Evolutionary conservation across 2,888 invertebrate genomes (phyloP), one percentile per base, ranked within the genome.

Genomic region (Thymelicus acteon): DNA sequence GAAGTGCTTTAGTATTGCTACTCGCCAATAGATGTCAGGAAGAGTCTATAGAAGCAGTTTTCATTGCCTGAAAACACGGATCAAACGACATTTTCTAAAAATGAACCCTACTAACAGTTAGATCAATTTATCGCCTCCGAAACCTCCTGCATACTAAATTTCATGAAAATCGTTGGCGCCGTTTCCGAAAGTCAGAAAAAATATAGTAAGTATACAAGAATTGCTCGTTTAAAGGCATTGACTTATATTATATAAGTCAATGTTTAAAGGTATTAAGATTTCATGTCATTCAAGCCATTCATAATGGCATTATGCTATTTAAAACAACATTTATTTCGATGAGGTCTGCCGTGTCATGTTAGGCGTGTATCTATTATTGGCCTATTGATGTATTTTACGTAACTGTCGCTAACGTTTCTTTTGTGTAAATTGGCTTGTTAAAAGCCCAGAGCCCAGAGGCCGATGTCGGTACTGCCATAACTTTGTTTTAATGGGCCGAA

Each of bases 361-460:
- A 62, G 47, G 19, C 37, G 15, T 52, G 19, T 60, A 57, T 44
- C 12, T 44, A 10, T 44, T 10, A 44, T 12, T 44, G 10, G 8
- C 10, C 2, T 52, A 52, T 52, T 52, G 19, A 52, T 24, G 3
- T 52, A 37, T 62, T n/a, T 57, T 68, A 54, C 62, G 13, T 44
- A 10, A 19, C 19, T 44, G 10, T 67, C 48, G 58, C 7, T 61
- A 37, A 67, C 15, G 61, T 68, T 37, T 61, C 37, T 62, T 61
- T 47, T 68, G 68, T 68, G 44, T 62, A 62, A 68, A 68, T 68
- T n/a, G 19, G 19, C n/a, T 19, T 54, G 15, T n/a, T 24, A 48
- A n/a, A 6, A n/a, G 24, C 54, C 13, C n/a, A 49, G 39, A n/a
- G 24, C 54, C 13, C n/a, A 49, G 39, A 60, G 60, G 60, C 12